Percentiles rank a stretch among this genome's conserved stretches.
Conservation (phyloP, 2,888 invertebrate species). For the Polietes domitor region DNA sequence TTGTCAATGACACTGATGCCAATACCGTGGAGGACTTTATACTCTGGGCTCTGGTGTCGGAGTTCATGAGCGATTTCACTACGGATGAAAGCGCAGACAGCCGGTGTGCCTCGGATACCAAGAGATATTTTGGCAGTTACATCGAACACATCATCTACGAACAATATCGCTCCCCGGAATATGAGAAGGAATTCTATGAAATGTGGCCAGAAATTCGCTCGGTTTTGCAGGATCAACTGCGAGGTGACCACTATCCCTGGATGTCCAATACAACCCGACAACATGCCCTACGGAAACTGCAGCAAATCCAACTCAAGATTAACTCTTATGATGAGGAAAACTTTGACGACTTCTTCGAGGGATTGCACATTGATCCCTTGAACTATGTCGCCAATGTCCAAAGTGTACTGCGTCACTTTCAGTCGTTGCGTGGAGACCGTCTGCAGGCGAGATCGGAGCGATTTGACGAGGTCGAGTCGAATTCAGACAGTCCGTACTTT, state of each 20-base stretch:
- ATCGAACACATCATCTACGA: conserved; percentile 73
- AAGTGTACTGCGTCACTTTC: conserved; percentile 66
- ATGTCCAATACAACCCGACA: conserved; percentile 73
- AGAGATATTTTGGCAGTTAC: conserved; percentile 73
- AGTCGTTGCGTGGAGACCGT: conserved; percentile 46
- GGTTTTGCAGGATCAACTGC: conserved; percentile 71
- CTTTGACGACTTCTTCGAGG: conserved; percentile 70
- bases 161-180: conserved; percentile 69
- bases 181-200: conserved; percentile 71
- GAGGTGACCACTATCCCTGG: conserved; percentile 75
- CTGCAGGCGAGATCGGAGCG: conserved; percentile 61
- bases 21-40: conserved; percentile 73
- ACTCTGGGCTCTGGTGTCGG: conserved; percentile 72
- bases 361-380: conserved; percentile 66
- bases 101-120: conserved; percentile 72
- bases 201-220: conserved; percentile 75
- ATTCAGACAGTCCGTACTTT: conserved; percentile 73
- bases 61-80: conserved; percentile 69
- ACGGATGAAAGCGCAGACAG: conserved; percentile 42
- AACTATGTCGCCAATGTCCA: conserved; percentile 74
- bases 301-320: conserved; percentile 73
- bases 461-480: conserved; percentile 63
- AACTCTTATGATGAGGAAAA: conserved; percentile 74
- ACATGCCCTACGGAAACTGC: conserved; percentile 73
- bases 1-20: conserved; percentile 67